Base-by-base conservation (phyloP, 2,113 vertebrate genomes). In the Chitala chitala region DNA sequence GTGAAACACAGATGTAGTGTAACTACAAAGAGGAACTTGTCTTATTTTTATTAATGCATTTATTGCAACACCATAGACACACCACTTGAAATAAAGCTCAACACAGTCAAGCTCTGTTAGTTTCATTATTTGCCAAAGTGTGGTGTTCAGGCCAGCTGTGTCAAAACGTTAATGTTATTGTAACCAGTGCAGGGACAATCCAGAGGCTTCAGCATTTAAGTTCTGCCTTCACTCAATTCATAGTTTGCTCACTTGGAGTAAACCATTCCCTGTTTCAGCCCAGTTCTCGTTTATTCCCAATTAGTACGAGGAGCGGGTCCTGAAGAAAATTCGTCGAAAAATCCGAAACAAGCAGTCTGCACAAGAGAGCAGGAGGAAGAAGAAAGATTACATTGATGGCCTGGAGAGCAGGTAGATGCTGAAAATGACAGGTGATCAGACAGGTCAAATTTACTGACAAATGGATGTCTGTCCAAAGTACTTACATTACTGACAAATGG, bases 301-400 rank as follows among this genome's bases (percentile, higher is more conserved):
- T n/a, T 71, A 20, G 97, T 92, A 92, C 0, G 96, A 98, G 81
- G 96, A 98, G 64, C 86, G 95, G 24, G 86, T 96, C 73, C 88
- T 98, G 85, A 99, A 98, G 83, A 98, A 98, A 90, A 94, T 98
- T 77, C 93, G 95, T 9, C 76, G 97, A 63, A 98, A 98, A 88
- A 99, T 98, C 79, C 91, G 96, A 10, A 98, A 98, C 82, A 98
- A 98, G 76, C 96, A 98, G 79, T 98, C 95, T 0, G 95, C 96
- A 12, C 96, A 98, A 81, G 97, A 98, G 78, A 98, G 96, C 88
- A 84, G 96, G 78, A 98, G 96, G 84, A 96, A 98, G 88, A 98
- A 98, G 83, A 98, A 98, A 81, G 95, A 99, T 12, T 98, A 98
- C 0, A 94, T 98, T 0, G 95, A 99, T 0, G 93, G 95, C 17